Base-by-base conservation (phyloP, 2,888 invertebrate species). In the Oscheius sp. region DNA sequence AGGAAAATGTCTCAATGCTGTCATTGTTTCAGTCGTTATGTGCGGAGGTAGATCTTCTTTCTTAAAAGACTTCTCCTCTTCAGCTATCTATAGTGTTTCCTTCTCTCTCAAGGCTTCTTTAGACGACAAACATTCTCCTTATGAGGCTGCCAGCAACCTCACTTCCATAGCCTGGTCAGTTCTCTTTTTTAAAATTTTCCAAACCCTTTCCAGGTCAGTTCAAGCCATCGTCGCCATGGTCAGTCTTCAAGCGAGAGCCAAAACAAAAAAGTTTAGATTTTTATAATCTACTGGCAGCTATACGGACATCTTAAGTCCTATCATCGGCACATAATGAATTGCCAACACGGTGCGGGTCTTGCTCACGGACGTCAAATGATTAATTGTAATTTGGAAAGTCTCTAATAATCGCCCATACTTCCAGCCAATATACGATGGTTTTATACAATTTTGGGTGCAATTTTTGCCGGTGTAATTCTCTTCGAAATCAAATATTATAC, bases 281-380 rank as follows among this genome's bases (percentile, higher is more conserved):
- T 77, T 34, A 63, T 77, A 1, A 63, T 75, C 23, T 75, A 77
- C 45, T 77, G 77, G 77, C 77, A 77, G 48, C 20, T 75, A 1
- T 72, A 73, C 58, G 77, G 75, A 5, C 73, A 75, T 42, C 65
- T 77, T 20, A 37, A 46, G 15, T 69, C 73, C n/a, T 77, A 75
- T 46, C 66, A 45, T 23, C 58, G 68, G 12, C 68, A 68, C 20
- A 48, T 68, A 8, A 45, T 61, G 48, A 48, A 48, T 25, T 68
- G 68, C 29, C 68, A 67, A 37, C 55, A 67, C 15, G 67, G 67
- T 6, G 67, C 67, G 0, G 67, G 67, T 15, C 34, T 68, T 8
- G 68, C 68, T 34, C 68, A 61, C 27, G 68, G 68, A 33, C 58
- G 46, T 12, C 20, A 55, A 8, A 25, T 67, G 20, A 67, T 67